Evolutionary conservation across 2,113 vertebrate genomes (phyloP).

Genomic region (Ctenomys sociabilis): DNA sequence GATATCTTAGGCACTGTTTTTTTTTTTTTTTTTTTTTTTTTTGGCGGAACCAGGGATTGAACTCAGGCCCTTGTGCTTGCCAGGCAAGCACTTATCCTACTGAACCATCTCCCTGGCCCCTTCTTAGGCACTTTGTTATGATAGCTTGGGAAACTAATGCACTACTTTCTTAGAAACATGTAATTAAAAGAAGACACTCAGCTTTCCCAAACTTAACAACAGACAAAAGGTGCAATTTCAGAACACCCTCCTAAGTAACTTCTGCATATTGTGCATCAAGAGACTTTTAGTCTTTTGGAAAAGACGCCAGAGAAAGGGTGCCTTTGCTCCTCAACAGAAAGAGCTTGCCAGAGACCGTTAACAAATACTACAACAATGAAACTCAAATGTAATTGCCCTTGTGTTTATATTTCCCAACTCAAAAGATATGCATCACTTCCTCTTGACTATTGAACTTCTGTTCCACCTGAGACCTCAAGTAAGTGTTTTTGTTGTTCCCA

Average conservation of each 20-base stretch:
- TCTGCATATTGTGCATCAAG: background rate
- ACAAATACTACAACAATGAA: background rate
- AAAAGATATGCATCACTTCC: background rate
- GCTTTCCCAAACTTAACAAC: background rate
- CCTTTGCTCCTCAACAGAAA: background rate
- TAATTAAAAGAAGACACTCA: background rate
- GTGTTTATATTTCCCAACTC: background rate
- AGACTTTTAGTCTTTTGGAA: conserved; percentile 17
- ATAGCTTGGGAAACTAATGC: background rate
- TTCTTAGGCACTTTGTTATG: background rate
- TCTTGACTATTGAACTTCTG: background rate
- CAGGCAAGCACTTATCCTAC: no score
- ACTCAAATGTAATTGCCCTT: background rate
- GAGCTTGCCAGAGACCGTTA: background rate
- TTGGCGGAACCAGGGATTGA: no score
- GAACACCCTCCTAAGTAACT: background rate
- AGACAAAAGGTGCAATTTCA: background rate
- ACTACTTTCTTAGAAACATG: background rate
- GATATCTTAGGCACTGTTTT: background rate
- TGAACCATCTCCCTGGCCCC: no score
- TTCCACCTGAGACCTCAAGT: background rate
- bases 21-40: no score
- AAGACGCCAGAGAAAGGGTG: background rate
- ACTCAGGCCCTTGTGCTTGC: no score
- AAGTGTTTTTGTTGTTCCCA: background rate